phyloP scores from a whole-genome alignment of 2,113 vertebrate species.

The Mus spicilegus region DNA sequence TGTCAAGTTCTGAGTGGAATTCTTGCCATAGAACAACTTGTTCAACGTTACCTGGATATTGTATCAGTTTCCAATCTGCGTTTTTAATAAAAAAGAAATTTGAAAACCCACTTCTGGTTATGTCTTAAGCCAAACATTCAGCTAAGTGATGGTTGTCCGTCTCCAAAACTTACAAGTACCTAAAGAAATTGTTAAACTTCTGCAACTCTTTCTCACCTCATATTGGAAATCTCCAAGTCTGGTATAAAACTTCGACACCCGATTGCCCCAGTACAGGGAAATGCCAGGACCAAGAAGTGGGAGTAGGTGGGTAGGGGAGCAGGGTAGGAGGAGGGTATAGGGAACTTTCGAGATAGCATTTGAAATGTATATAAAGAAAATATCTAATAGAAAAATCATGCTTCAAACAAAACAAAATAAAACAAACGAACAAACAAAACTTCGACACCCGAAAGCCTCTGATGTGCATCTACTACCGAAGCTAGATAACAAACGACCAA shows the following conservation, averaged over 20 bases:
- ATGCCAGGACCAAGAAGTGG: too few relatives aligned
- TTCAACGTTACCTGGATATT: neutral
- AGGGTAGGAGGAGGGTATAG: too few relatives aligned
- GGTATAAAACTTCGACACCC: neutral
- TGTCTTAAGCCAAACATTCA: slow-evolving; percentile 35
- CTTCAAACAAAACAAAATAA: too few relatives aligned
- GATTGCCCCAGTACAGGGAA: neutral
- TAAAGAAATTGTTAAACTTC: neutral
- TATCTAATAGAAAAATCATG: too few relatives aligned
- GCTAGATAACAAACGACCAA: neutral
- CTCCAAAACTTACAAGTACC: slow-evolving; percentile 1
- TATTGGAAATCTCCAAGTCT: neutral
- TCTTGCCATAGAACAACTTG: neutral
- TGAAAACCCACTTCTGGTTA: neutral
- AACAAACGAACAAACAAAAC: neutral
- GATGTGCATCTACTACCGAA: neutral
- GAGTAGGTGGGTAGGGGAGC: too few relatives aligned
- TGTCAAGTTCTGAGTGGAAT: slow-evolving; percentile 19
- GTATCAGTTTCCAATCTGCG: neutral
- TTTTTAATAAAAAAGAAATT: slow-evolving; percentile 36
- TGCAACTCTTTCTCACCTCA: neutral
- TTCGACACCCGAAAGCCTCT: neutral
- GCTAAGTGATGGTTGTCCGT: neutral
- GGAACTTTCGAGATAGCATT: too few relatives aligned
- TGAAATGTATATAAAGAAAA: too few relatives aligned